Conservation (phyloP, 2,113 vertebrate species). For the Colistium nudipinnis region DNA sequence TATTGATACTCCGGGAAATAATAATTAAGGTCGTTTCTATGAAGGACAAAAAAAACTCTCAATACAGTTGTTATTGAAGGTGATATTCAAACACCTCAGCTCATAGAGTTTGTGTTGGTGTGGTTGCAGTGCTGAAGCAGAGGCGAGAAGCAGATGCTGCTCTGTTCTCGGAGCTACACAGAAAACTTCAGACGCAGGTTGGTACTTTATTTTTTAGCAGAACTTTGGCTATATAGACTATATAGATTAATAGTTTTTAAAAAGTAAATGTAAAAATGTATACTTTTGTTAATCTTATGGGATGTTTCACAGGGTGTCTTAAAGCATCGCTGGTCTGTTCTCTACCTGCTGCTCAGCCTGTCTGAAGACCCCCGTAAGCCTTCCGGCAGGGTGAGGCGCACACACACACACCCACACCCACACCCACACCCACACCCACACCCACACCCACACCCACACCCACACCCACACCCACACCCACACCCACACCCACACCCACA, state of each 20-base stretch:
- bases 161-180: constrained; percentile 94
- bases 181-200: constrained; percentile 96
- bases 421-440: too few relatives aligned
- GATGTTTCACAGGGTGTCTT: constrained; percentile 85
- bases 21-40: not conserved
- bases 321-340: constrained; percentile 96
- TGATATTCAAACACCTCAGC: too few relatives aligned
- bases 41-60: too few relatives aligned
- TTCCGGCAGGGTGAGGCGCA: constrained; percentile 84
- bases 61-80: not conserved
- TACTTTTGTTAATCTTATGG: too few relatives aligned
- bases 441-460: too few relatives aligned
- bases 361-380: constrained; percentile 96
- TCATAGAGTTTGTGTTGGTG: constrained; percentile 2
- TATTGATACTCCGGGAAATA: too few relatives aligned
- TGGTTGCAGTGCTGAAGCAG: constrained; percentile 89
- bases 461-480: too few relatives aligned
- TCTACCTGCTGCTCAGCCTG: constrained; percentile 96
- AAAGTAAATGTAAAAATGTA: too few relatives aligned
- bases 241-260: too few relatives aligned
- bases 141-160: constrained; percentile 92
- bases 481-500: too few relatives aligned
- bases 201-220: not conserved
- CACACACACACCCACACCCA: too few relatives aligned
- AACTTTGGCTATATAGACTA: too few relatives aligned